Conservation (phyloP, 2,113 vertebrate genomes). For the Cariama cristata region DNA sequence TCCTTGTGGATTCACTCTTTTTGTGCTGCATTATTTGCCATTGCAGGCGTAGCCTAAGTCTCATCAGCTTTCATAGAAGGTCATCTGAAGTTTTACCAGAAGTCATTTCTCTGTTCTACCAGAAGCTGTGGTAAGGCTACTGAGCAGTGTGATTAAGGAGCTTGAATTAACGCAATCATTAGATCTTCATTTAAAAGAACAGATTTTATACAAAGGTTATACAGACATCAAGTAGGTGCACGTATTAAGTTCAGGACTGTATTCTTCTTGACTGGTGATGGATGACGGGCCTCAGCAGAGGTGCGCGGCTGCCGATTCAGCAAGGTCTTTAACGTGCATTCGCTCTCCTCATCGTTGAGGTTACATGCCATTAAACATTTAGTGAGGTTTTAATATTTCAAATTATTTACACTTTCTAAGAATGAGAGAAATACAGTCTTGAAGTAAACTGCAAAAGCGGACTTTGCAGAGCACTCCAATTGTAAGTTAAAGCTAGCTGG, state of each 20-base stretch:
- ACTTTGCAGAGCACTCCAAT: neutral
- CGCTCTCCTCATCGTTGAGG: neutral
- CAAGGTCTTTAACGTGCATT: neutral
- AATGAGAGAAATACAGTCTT: neutral
- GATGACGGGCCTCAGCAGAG: neutral
- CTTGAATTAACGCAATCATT: neutral
- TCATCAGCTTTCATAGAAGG: neutral
- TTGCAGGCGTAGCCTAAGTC: neutral
- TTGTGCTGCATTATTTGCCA: neutral
- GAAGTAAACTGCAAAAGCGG: neutral
- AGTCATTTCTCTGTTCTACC: neutral
- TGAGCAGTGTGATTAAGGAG: neutral
- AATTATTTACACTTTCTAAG: neutral
- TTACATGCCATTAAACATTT: neutral
- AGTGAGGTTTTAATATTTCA: neutral
- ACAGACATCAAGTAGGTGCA: fast-evolving
- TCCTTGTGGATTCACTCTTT: neutral
- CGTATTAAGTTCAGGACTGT: fast-evolving
- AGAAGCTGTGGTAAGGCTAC: neutral
- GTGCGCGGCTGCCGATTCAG: neutral
- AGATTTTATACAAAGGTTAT: fast-evolving
- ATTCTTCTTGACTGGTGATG: neutral
- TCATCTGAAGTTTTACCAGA: neutral
- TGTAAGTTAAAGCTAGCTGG: neutral
- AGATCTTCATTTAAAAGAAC: neutral